A percentile compares a stretch with the other conserved stretches of the same genome.
Conservation (phyloP, 2,888 invertebrate species). For the Agrochola macilenta region DNA sequence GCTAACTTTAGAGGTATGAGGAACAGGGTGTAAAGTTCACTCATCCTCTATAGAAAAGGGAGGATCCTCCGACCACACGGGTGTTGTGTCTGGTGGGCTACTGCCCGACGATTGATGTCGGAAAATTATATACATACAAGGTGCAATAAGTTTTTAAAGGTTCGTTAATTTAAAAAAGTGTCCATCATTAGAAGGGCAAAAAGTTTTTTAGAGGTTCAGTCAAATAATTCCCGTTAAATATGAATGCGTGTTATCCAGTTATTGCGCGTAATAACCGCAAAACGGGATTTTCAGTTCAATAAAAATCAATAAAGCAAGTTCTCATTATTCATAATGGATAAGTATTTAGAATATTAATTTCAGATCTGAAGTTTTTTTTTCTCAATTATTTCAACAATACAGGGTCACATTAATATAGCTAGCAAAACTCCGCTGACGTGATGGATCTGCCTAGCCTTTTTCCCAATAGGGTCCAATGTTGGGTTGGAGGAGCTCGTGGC, state of each 20-base stretch:
- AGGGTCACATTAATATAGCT: background rate
- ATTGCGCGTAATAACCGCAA: conserved; percentile 49
- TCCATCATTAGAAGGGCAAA: background rate
- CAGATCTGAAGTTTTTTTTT: background rate
- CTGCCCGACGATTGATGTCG: no score
- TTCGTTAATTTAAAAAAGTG: background rate
- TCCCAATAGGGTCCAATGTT: no score
- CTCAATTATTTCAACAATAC: background rate
- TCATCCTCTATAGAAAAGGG: no score
- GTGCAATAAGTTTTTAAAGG: no score
- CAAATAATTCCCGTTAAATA: background rate
- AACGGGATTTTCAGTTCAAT: conserved; percentile 1
- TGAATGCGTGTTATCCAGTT: conserved; percentile 14
- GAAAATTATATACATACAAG: no score
- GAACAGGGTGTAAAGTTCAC: no score
- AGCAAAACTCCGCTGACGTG: background rate
- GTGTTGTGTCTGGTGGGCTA: no score
- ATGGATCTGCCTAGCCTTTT: background rate
- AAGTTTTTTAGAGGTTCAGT: background rate
- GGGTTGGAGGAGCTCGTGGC: no score
- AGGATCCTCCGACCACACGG: no score
- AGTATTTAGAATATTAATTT: background rate
- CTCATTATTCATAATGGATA: background rate
- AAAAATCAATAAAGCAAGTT: background rate
- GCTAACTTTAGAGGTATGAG: no score